Evolutionary conservation across 2,113 vertebrate species (phyloP).

Genomic region (Clinocottus analis): DNA sequence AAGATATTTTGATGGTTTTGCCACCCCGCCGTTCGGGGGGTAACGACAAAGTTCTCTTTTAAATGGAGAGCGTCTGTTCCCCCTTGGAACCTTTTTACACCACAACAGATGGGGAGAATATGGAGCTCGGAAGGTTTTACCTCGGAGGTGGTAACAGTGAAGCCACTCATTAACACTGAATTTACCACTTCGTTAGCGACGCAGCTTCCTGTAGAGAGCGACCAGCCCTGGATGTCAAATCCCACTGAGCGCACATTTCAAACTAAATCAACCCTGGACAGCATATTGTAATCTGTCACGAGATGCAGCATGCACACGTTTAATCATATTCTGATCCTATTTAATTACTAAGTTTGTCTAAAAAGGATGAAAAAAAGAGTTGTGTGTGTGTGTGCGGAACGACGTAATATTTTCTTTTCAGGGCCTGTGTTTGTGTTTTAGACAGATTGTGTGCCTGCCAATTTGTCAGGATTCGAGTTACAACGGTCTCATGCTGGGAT

Average conservation of each 20-base stretch:
- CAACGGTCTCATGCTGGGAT: conserved; percentile 88
- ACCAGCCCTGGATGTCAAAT: conserved; percentile 88
- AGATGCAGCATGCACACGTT: conserved; percentile 23
- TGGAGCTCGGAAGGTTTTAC: conserved; percentile 94
- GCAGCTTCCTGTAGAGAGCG: conserved; percentile 96
- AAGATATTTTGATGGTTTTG: conserved; percentile 86
- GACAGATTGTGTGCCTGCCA: conserved; percentile 83
- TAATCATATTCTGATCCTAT: neutral
- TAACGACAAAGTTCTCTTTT: conserved; percentile 86
- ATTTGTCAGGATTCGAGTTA: conserved; percentile 86
- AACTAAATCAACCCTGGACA: conserved; percentile 74
- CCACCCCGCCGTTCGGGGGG: conserved; percentile 89
- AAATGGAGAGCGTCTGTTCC: conserved; percentile 96
- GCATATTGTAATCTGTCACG: conserved; percentile 11
- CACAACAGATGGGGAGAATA: conserved; percentile 96
- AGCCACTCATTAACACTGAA: conserved; percentile 99
- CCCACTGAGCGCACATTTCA: conserved; percentile 85
- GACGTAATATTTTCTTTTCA: conserved; percentile 57
- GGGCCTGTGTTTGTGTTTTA: conserved; percentile 69
- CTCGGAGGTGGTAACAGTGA: conserved; percentile 98
- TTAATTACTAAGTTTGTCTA: neutral
- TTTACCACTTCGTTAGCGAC: conserved; percentile 99
- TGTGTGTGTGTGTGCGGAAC: neutral
- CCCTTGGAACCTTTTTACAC: conserved; percentile 92
- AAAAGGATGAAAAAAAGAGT: neutral